Conservation (phyloP, 2,797 vertebrate genomes). For the Rhinichthys osculus region DNA sequence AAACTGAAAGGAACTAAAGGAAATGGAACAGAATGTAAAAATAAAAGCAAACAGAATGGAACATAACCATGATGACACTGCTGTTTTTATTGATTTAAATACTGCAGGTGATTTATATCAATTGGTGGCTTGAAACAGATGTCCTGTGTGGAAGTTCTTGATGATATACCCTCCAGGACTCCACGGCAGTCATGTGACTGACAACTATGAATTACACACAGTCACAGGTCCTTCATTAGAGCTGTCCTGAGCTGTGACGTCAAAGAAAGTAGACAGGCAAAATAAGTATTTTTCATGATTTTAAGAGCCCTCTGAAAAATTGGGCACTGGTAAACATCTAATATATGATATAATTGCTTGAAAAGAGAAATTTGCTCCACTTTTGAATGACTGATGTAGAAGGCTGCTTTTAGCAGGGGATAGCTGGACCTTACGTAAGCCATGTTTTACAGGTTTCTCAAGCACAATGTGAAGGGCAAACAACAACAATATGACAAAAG, state of each 20-base stretch:
- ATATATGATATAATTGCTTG: slow-evolving; percentile 9
- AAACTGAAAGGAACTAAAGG: too few relatives aligned
- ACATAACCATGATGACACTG: background rate
- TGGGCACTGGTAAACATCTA: background rate
- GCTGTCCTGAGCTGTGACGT: background rate
- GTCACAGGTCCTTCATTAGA: background rate
- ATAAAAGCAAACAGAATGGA: background rate
- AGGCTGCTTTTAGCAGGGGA: background rate
- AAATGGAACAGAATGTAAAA: too few relatives aligned
- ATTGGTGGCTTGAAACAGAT: background rate
- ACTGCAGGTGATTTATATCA: background rate
- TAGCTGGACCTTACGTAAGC: background rate
- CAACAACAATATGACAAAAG: too few relatives aligned
- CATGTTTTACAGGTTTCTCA: background rate
- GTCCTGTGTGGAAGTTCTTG: background rate
- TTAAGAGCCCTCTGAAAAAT: slow-evolving; percentile 13
- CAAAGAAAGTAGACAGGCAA: background rate
- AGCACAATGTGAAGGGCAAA: background rate
- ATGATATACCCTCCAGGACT: background rate
- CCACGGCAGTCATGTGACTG: background rate
- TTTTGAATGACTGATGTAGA: background rate
- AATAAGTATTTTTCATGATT: background rate
- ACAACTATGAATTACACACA: background rate
- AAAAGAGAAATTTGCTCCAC: background rate
- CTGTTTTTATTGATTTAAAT: background rate